phyloP scores from a whole-genome alignment of 2,797 vertebrate species.

The Galaxias olidus region DNA sequence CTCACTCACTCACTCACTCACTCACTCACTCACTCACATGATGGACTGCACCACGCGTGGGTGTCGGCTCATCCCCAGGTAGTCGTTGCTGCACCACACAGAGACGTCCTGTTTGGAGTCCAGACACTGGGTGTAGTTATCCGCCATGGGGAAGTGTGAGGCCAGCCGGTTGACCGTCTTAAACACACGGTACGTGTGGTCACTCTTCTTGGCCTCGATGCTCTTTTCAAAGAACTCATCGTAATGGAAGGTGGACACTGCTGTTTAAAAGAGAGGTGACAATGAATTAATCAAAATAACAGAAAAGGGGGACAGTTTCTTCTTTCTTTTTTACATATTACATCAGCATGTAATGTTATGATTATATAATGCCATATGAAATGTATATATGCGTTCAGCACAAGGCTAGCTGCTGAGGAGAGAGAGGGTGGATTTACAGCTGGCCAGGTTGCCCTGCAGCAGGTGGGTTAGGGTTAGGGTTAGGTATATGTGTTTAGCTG shows the following conservation, averaged over 20 bases:
- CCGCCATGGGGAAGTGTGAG: constrained; percentile 84
- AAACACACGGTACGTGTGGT: constrained; percentile 88
- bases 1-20: not conserved
- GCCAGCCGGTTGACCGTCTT: constrained; percentile 88
- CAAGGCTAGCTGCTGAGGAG: not conserved
- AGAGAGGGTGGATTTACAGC: constrained; percentile 71
- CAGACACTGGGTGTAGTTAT: constrained; percentile 82
- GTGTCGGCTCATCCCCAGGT: constrained; percentile 90
- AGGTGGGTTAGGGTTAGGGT: too few relatives aligned
- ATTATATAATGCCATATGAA: too few relatives aligned
- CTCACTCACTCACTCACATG: constrained; percentile 75
- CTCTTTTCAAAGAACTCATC: constrained; percentile 90
- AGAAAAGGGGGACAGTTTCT: too few relatives aligned
- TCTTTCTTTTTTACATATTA: too few relatives aligned
- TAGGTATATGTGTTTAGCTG: too few relatives aligned
- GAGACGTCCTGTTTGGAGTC: constrained; percentile 85
- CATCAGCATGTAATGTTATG: too few relatives aligned
- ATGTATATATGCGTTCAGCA: too few relatives aligned
- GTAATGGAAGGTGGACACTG: constrained; percentile 88
- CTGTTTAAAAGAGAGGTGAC: constrained; percentile 40
- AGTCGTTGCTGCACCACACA: constrained; percentile 91
- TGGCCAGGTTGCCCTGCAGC: constrained; percentile 93
- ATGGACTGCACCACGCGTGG: constrained; percentile 82
- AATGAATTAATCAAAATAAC: too few relatives aligned
- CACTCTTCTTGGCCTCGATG: constrained; percentile 85